A percentile compares a stretch with the other conserved stretches of the same genome.
phyloP scores from a whole-genome alignment of 2,797 vertebrate genomes.

The Thunnus albacares region DNA sequence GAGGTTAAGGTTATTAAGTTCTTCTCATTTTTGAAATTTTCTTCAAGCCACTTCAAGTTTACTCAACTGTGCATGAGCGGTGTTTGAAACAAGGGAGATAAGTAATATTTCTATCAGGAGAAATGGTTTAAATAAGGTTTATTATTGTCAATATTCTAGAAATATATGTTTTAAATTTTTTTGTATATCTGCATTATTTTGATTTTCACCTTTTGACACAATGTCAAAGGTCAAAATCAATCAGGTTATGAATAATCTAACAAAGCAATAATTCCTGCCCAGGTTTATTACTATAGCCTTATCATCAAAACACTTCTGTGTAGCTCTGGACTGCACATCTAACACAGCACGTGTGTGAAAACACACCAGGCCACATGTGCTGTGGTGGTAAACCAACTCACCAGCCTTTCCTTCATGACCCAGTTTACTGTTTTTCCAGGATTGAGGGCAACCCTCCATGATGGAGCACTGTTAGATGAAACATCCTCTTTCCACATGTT shows the following conservation, averaged over 20 bases:
- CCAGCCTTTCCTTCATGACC: constrained; percentile 46
- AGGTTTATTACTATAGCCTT: background rate
- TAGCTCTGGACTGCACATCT: background rate
- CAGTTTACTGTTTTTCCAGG: constrained; percentile 69
- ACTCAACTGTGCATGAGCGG: background rate
- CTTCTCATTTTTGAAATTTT: background rate
- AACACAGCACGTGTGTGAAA: constrained; percentile 30
- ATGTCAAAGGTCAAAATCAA: background rate
- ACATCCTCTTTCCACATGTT: constrained; percentile 59
- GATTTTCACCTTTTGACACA: background rate
- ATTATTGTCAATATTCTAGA: background rate
- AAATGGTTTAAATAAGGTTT: background rate
- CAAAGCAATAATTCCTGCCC: background rate
- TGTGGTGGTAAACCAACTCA: constrained; percentile 35
- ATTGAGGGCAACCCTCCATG: constrained; percentile 31
- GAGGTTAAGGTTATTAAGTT: constrained; percentile 24
- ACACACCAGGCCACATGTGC: constrained; percentile 46
- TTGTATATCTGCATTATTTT: background rate
- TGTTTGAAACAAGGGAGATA: background rate
- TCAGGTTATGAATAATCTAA: background rate
- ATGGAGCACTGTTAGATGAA: constrained; percentile 47
- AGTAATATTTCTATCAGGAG: background rate
- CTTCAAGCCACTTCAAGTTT: background rate
- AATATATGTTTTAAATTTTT: too few species aligned
- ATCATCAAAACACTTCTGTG: constrained; percentile 2